Evolutionary conservation across 1,140 invertebrate genomes (phyloP), one percentile per base, ranked within the genome.

Genomic region (Sitodiplosis mosellana): DNA sequence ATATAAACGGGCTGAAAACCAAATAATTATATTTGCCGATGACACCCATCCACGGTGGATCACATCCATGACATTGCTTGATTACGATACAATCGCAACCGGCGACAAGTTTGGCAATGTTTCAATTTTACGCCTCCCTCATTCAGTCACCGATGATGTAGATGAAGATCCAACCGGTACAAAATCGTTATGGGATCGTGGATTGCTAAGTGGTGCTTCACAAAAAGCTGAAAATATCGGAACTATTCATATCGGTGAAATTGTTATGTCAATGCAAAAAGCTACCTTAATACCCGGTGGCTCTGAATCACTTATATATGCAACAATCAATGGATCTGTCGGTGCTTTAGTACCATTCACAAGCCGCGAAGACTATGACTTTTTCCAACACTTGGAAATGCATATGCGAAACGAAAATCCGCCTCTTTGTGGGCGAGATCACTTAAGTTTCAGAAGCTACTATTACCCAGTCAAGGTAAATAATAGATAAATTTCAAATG

Each of bases 81-180:
- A 99, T 69, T 98, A 95, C 56, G 88, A 95, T 57, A 98, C 95
- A 2, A 80, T 97, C 19, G 93, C 92, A 0, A 81, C 87, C 33
- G 89, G 88, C 2, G 96, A 99, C 64, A 98, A 98, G 66, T 99
- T 98, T 76, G 96, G 95, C n/a, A 99, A 97, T 61, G 76, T 99
- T 52, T 77, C 83, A 48, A 77, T 97, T 51, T 82, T 96, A 53
- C 74, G 95, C 17, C 63, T 99, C 27, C 87, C 93, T 1, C 75
- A 79, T 45, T 88, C 88, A 50, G 82, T 94, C 0, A 88, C 81
- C 20, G 95, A 99, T 68, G 93, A 99, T 59, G 90, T 99, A 0
- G 94, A 99, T 59, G 94, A 99, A 70, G 95, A 99, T 72, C 95
- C 95, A 0, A 98, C 94, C 0, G 95, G 94, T 15, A 94, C 93